Base-by-base conservation (phyloP, 2,888 invertebrate species). In the Drosophila mimica region DNA sequence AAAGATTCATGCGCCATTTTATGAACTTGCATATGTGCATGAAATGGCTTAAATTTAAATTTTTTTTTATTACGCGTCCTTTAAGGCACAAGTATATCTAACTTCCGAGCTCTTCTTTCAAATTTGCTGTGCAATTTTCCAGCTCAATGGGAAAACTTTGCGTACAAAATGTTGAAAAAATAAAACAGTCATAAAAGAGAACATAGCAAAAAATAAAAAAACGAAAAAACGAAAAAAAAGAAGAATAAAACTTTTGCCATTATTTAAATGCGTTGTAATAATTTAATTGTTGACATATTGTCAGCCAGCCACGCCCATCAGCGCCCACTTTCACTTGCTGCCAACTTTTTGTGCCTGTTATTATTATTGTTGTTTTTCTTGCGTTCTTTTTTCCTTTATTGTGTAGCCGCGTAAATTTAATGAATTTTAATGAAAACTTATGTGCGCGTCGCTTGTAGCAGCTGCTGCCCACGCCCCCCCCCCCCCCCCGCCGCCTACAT, bases 211-310 rank as follows among this genome's bases (percentile, higher is more conserved):
- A 17, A 36, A 36, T 13, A 51, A 30, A n/a, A 30, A 1, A 25
- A 25, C 25, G 2, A 25, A 25, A 36, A n/a, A n/a, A n/a, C n/a
- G n/a, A n/a, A n/a, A 57, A 8, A 56, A 36, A 38, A 34, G 4
- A 31, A n/a, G 17, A 56, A 15, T 53, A 62, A 53, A 88, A 86
- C 74, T 86, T 86, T 74, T 46, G 56, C 58, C 74, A 64, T 86
- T 88, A 86, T 82, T 88, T 79, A 88, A 86, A 86, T 82, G 74
- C 74, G 73, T 71, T 76, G 78, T 78, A 77, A 86, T 86, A 86
- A 83, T 76, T 88, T 83, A 83, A 88, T 72, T 85, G 88, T 79
- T 87, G 88, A 85, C 88, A 85, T 85, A 88, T 85, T 88, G 83
- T 77, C 81, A 78, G 78, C 52, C 28, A 34, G 59, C 53, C 65